phyloP scores from a whole-genome alignment of 2,797 vertebrate species.

The Sardinella longiceps region DNA sequence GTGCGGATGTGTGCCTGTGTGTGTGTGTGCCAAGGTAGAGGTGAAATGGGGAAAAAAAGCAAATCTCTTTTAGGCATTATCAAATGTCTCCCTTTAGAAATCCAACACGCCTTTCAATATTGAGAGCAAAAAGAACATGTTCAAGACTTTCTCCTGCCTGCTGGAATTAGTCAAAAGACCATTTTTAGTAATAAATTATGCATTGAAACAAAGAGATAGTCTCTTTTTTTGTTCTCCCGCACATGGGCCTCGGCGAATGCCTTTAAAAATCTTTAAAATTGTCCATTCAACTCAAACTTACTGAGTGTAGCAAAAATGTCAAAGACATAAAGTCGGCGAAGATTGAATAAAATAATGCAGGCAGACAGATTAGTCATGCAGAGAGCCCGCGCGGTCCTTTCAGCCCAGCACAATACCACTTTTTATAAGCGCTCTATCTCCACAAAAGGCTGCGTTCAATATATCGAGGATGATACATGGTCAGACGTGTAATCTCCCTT shows the following conservation, averaged over 20 bases:
- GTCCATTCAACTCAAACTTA: constrained; percentile 99
- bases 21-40: constrained; percentile 48
- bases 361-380: constrained; percentile 99
- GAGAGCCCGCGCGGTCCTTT: constrained; percentile 97
- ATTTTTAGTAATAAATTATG: constrained; percentile 86
- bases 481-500: constrained; percentile 99
- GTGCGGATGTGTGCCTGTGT: constrained; percentile 46
- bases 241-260: constrained; percentile 90
- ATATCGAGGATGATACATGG: constrained; percentile 99
- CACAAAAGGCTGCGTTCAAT: constrained; percentile 98
- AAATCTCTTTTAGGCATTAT: constrained; percentile 69
- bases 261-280: constrained; percentile 99
- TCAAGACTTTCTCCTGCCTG: constrained; percentile 74
- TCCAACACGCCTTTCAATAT: constrained; percentile 78
- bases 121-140: constrained; percentile 78
- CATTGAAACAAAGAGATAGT: constrained; percentile 98
- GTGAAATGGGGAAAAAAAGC: constrained; percentile 43
- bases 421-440: constrained; percentile 98
- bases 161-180: constrained; percentile 79
- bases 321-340: constrained; percentile 99
- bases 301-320: constrained; percentile 99
- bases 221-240: constrained; percentile 81
- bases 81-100: constrained; percentile 79
- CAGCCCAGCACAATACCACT: constrained; percentile 96
- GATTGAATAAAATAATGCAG: constrained; percentile 99